Conservation (phyloP, 2,113 vertebrate genomes). For the Pelecanus crispus region DNA sequence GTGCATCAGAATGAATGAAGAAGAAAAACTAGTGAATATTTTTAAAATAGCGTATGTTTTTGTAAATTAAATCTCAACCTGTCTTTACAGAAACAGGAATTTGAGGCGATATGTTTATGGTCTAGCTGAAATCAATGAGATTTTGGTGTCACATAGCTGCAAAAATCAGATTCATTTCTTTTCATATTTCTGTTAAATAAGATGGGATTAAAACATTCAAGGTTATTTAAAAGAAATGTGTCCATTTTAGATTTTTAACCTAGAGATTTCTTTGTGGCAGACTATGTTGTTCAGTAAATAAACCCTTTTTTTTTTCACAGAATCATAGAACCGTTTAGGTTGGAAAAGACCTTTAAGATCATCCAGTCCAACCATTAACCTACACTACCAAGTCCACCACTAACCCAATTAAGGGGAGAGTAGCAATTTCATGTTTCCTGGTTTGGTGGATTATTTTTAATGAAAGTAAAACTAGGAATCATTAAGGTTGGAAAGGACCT, state of each 20-base stretch:
- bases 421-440: no score
- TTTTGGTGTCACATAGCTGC: neutral
- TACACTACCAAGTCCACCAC: no score
- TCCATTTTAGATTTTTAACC: neutral
- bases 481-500: no score
- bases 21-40: neutral
- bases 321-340: no score
- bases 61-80: neutral
- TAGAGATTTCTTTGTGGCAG: neutral
- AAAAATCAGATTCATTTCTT: neutral
- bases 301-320: neutral
- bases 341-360: no score
- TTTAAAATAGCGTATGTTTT: neutral
- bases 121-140: neutral
- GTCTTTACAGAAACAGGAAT: neutral
- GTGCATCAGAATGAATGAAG: constrained; percentile 35
- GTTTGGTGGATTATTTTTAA: no score
- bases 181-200: neutral
- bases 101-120: neutral
- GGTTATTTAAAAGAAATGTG: neutral
- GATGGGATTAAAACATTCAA: neutral
- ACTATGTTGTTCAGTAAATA: neutral
- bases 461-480: no score
- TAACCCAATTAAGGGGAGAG: no score
- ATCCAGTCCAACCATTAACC: no score